Evolutionary conservation across 2,797 vertebrate species (phyloP), one percentile per base, ranked within the genome.

Genomic region (Labeo calbasu): DNA sequence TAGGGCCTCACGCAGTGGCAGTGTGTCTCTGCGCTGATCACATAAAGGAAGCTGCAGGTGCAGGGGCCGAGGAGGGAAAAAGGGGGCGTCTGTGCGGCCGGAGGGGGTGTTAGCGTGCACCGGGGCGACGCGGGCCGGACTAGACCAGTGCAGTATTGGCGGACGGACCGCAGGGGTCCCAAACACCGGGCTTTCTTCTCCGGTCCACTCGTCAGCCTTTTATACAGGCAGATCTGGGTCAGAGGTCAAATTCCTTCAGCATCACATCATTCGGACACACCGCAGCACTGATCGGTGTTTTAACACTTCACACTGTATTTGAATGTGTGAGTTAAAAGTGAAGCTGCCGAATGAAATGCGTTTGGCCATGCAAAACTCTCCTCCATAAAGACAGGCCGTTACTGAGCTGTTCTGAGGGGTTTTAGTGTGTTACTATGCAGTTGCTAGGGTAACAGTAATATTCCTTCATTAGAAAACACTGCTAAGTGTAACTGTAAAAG

Each of bases 1-100:
- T 75, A 70, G 70, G 81, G 81, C 63, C 81, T 72, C 82, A 77
- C 66, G 81, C 83, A 66, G 81, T 46, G 70, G 71, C 61, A 61
- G 40, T 71, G 75, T 85, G 53, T 70, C 79, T 84, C 77, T 25
- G 50, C 43, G 65, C 75, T 86, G 84, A 83, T 81, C 48, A 73
- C 81, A 81, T 65, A 82, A 83, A 86, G 82, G n/a, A 81, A 82
- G 84, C 78, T 83, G 80, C 84, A 87, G 82, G 75, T 87, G 83
- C 2, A 55, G 43, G 55, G 6, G 46, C 70, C 21, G 50, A 68
- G 15, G 68, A 66, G 48, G 69, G 57, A 79, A 70, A 79, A 70
- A 69, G 68, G 69, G 28, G 40, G 70, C 25, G 17, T 68, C 48
- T 82, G 76, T 79, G 51, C 17, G 23, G 51, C 28, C 28, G 51